phyloP scores from a whole-genome alignment of 2,113 vertebrate genomes.

The Litocranius walleri region DNA sequence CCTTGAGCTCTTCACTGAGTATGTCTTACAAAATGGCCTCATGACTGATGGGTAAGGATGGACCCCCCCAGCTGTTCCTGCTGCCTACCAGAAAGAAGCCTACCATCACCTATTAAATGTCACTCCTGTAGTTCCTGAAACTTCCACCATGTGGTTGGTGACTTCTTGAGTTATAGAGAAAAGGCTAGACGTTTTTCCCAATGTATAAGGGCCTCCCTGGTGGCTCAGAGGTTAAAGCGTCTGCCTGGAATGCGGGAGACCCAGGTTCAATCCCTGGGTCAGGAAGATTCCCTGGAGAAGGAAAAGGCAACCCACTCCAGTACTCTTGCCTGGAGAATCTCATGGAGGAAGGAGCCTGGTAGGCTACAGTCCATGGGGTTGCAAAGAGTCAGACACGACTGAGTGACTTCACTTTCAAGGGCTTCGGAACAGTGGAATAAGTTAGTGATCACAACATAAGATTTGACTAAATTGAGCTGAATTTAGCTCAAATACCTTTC shows the following conservation, averaged over 20 bases:
- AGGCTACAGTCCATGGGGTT: no score
- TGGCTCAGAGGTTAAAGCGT: no score
- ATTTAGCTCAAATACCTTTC: not conserved
- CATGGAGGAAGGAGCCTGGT: no score
- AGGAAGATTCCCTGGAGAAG: no score
- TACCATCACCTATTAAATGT: not conserved
- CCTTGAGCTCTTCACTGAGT: not conserved
- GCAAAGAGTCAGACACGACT: no score
- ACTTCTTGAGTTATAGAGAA: not conserved
- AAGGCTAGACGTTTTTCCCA: not conserved
- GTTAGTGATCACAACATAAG: not conserved
- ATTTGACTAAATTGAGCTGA: not conserved
- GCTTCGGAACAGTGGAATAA: not conserved
- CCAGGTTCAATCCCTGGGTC: no score
- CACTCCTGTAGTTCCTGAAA: not conserved
- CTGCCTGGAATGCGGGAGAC: no score
- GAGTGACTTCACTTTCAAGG: not conserved
- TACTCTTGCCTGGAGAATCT: no score
- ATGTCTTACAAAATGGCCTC: not conserved
- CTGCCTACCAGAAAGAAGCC: not conserved
- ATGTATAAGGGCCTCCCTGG: not conserved
- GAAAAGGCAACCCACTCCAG: no score
- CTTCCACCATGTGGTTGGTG: not conserved
- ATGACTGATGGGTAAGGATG: not conserved
- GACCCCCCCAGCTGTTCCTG: not conserved